Evolutionary conservation across 2,113 vertebrate species (phyloP).

Genomic region (Nycticryphes semicollaris): DNA sequence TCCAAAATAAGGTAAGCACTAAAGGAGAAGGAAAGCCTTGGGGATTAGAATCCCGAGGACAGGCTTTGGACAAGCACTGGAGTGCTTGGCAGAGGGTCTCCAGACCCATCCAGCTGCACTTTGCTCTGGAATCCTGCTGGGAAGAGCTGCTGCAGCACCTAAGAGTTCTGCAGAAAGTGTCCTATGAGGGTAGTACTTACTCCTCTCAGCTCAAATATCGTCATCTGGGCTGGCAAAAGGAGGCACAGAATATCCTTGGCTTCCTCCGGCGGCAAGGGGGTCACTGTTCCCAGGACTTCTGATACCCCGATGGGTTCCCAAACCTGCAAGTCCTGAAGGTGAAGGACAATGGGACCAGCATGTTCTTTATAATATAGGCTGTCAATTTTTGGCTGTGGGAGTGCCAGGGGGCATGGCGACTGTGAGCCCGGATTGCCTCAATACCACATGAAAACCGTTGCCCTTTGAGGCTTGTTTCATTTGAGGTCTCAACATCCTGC

Average conservation of each 20-base stretch:
- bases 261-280: background rate
- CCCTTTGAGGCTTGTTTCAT: background rate
- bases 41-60: background rate
- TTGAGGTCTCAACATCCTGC: background rate
- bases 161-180: background rate
- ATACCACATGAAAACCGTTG: background rate
- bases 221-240: background rate
- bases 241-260: background rate
- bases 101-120: background rate
- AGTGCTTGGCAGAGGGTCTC: background rate
- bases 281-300: background rate
- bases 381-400: background rate
- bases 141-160: background rate
- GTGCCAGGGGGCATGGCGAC: background rate
- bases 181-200: fast-evolving
- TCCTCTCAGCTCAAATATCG: background rate
- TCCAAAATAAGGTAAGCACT: background rate
- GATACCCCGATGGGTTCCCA: background rate
- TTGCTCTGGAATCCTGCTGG: background rate
- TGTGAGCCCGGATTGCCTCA: background rate
- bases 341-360: background rate
- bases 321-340: background rate
- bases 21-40: background rate
- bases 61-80: background rate
- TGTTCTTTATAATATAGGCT: background rate